phyloP scores from a whole-genome alignment of 2,113 vertebrate species.

The Enhydra lutris region DNA sequence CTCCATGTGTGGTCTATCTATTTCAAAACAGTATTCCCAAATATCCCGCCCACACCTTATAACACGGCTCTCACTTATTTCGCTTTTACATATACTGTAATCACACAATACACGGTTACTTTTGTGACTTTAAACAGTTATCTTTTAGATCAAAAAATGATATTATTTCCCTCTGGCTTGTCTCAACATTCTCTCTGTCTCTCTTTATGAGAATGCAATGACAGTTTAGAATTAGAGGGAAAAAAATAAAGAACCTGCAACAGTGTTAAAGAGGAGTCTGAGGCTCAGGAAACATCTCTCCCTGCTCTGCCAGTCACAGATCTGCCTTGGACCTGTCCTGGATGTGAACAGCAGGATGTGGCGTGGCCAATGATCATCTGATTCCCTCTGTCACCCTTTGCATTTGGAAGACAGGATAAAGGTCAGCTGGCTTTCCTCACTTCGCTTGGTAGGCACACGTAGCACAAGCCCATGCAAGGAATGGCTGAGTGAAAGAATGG shows the following conservation, averaged over 20 bases:
- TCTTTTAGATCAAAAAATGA: background rate
- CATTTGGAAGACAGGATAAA: background rate
- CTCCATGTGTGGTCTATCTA: background rate
- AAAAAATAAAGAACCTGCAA: background rate
- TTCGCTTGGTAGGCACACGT: background rate
- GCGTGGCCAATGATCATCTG: accelerated
- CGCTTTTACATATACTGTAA: too few relatives aligned
- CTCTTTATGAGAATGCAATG: background rate
- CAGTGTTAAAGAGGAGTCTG: background rate
- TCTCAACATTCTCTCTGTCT: background rate
- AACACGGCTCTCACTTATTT: too few relatives aligned
- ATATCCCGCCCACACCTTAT: background rate
- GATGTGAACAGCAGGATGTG: background rate
- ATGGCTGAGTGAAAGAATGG: background rate
- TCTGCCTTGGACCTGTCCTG: background rate
- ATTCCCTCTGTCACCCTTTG: background rate
- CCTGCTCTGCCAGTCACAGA: too few relatives aligned
- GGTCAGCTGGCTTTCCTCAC: background rate
- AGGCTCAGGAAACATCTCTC: accelerated
- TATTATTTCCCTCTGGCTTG: background rate
- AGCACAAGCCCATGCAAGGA: background rate
- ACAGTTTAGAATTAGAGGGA: background rate
- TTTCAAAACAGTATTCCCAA: background rate
- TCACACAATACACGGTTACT: background rate
- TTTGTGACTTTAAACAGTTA: background rate